Conservation (phyloP, 2,888 invertebrate genomes). For the Erebia palarica region DNA sequence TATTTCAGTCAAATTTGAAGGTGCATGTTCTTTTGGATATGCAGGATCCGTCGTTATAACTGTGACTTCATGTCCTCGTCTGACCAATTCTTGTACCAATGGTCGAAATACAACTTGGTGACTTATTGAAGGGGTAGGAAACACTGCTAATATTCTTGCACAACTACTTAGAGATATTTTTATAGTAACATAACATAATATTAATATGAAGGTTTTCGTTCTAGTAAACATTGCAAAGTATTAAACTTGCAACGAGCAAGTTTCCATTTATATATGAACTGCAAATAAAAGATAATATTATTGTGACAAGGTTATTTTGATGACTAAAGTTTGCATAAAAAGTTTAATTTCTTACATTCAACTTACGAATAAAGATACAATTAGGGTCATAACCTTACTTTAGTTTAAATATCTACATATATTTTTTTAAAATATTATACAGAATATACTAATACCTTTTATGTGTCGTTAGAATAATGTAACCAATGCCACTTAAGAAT, state of each 20-base stretch:
- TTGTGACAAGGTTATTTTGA: background rate
- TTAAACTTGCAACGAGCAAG: background rate
- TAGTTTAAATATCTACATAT: too few relatives aligned
- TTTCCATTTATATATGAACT: background rate
- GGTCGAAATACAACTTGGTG: constrained; percentile 55
- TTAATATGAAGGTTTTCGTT: background rate
- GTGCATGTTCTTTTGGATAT: constrained; percentile 38
- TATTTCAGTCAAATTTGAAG: constrained; percentile 54
- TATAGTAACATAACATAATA: background rate
- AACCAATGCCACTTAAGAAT: too few relatives aligned
- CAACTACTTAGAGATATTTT: constrained; percentile 34
- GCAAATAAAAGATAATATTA: too few relatives aligned
- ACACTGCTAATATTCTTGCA: constrained; percentile 56
- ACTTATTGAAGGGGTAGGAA: constrained; percentile 57
- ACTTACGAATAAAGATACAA: too few relatives aligned
- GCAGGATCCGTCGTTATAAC: constrained; percentile 54
- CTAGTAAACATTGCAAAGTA: constrained; percentile 1
- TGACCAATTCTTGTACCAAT: constrained; percentile 52
- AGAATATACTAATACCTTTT: too few relatives aligned
- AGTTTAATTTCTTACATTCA: background rate
- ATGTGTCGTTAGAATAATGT: too few relatives aligned
- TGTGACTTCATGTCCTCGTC: constrained; percentile 58
- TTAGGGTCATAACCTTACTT: too few relatives aligned
- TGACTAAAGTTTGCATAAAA: background rate
- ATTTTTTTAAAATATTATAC: too few relatives aligned